These are phyloP conservation scores for Gila robusta DNA, from an alignment of 2,797 vertebrate genomes.

Conservation along the genomic window DNA sequence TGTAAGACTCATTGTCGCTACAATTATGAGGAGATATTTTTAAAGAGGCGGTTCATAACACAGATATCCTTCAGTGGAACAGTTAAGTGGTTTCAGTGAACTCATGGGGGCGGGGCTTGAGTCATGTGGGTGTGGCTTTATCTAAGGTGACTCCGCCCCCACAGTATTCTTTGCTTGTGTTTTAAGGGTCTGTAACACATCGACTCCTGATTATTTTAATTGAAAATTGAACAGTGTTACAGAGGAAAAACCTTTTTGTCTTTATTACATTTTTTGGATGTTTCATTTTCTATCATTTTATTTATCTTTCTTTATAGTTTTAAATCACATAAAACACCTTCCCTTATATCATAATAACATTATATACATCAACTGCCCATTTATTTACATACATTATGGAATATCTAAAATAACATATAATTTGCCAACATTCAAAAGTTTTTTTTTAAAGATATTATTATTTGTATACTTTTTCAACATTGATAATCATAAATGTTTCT, in stretches of 20 bases:
- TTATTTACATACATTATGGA: background rate
- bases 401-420: background rate
- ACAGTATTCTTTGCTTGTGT: background rate
- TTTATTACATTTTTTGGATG: too few species aligned
- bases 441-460: background rate
- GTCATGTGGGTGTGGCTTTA: background rate
- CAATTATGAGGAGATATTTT: background rate
- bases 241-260: background rate
- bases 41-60: background rate
- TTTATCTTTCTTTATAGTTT: too few species aligned
- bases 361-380: too few species aligned
- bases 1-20: too few species aligned
- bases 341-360: too few species aligned
- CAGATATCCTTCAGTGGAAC: background rate
- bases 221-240: background rate
- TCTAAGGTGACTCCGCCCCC: background rate
- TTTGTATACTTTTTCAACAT: background rate
- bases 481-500: background rate
- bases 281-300: too few species aligned
- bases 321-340: too few species aligned
- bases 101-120: background rate
- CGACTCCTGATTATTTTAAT: background rate
- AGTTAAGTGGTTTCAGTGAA: background rate
- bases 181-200: background rate
- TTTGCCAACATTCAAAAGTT: background rate